Evolutionary conservation across 2,797 vertebrate species (phyloP).

Genomic region (Thaleichthys pacificus): DNA sequence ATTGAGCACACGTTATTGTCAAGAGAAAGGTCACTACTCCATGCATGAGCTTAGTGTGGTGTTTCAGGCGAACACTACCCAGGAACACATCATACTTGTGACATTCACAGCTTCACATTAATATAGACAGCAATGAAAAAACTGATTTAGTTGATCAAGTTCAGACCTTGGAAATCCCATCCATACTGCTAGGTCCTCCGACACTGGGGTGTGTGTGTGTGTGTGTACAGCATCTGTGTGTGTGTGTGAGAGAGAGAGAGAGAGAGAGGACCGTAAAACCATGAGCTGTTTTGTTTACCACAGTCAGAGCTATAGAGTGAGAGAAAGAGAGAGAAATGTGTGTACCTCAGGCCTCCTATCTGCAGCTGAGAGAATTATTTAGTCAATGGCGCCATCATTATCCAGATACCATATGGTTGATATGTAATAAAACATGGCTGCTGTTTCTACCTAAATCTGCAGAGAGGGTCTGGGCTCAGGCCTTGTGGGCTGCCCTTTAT

Average conservation of each 20-base stretch:
- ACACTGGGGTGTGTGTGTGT: not conserved
- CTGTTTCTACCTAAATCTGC: too few relatives aligned
- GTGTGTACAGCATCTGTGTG: not conserved
- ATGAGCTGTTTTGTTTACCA: too few relatives aligned
- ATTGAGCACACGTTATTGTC: not conserved
- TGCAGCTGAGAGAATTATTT: slow-evolving; percentile 54
- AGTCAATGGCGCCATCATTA: slow-evolving; percentile 13
- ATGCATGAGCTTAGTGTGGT: not conserved
- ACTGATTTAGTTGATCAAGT: not conserved
- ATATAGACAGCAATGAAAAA: too few relatives aligned
- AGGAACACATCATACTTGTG: not conserved
- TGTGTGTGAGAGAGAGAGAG: not conserved
- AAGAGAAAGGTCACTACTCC: not conserved
- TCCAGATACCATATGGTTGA: not conserved
- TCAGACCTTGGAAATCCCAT: not conserved
- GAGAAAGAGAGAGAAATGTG: not conserved
- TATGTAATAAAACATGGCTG: too few relatives aligned
- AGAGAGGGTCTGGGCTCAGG: too few relatives aligned
- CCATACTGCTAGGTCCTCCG: not conserved
- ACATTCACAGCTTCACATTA: not conserved
- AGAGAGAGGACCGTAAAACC: too few relatives aligned
- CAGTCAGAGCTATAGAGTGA: too few relatives aligned
- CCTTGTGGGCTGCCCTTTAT: not conserved
- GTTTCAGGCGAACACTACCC: not conserved
- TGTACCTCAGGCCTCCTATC: not conserved